A percentile compares a stretch with the other conserved stretches of the same genome.
Evolutionary conservation across 2,113 vertebrate genomes (phyloP).

Genomic region (Anhinga rufa): DNA sequence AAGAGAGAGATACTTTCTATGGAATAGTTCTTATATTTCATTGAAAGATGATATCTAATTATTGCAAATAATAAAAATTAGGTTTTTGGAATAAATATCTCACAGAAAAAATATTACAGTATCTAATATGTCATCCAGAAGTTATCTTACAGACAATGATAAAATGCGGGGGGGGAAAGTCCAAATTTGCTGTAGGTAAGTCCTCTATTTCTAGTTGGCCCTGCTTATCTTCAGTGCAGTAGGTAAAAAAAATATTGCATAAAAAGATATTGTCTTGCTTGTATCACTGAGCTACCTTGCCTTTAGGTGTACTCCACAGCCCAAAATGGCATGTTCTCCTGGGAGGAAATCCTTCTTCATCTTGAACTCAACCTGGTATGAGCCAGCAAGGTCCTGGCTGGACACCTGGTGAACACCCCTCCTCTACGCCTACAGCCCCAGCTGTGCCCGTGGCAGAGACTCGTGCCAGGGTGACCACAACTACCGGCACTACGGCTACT

Average conservation of each 20-base stretch:
- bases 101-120: background rate
- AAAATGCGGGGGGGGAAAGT: fast-evolving
- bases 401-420: background rate
- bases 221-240: background rate
- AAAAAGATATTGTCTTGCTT: background rate
- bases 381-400: background rate
- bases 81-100: background rate
- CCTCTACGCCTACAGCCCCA: fast-evolving
- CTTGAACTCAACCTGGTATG: background rate
- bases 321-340: background rate
- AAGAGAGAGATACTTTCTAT: background rate
- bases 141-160: background rate
- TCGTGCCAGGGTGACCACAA: fast-evolving
- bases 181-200: background rate
- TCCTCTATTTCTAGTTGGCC: background rate
- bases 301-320: background rate
- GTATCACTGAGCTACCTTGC: no score
- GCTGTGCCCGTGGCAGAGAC: background rate
- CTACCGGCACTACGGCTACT: background rate
- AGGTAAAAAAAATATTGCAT: background rate
- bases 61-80: background rate
- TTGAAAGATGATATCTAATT: background rate
- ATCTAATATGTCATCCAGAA: background rate
- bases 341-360: background rate
- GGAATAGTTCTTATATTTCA: background rate